Evolutionary conservation across 2,888 invertebrate genomes (phyloP).

Genomic region (Gonocerus acuteangulatus): DNA sequence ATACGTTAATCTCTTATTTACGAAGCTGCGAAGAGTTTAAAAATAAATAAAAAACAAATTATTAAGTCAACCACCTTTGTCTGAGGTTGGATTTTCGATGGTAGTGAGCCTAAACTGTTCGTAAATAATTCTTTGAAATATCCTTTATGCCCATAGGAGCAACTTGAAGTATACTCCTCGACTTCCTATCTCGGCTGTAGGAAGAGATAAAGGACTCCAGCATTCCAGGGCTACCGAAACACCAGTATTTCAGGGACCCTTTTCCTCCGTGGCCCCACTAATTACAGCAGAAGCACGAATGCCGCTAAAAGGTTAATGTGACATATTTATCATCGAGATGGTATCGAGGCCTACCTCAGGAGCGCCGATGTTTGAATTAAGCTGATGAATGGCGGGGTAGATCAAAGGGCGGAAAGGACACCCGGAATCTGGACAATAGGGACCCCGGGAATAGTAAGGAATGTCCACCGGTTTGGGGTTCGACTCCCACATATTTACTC

Average conservation of each 20-base stretch:
- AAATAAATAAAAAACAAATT: no score
- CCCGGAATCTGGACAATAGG: not conserved
- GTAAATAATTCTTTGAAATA: no score
- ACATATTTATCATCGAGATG: constrained; percentile 23
- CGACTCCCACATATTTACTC: no score
- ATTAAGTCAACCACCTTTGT: no score
- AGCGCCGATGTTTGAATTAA: constrained; percentile 16
- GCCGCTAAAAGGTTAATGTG: constrained; percentile 26
- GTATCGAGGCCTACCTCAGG: not conserved
- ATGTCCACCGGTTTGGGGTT: not conserved
- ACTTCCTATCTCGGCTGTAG: no score
- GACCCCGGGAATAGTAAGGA: not conserved
- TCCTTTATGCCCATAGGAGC: no score
- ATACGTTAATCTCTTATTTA: no score
- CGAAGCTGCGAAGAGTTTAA: no score
- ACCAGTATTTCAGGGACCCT: constrained; percentile 15
- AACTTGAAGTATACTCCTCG: no score
- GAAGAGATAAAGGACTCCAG: not conserved
- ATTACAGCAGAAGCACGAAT: not conserved
- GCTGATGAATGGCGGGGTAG: constrained; percentile 2
- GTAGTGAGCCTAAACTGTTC: no score
- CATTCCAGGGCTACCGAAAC: constrained; percentile 1
- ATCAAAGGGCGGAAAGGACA: not conserved
- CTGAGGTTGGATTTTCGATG: no score
- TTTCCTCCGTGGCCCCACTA: constrained; percentile 7